These are phyloP conservation scores for Drosophila navojoa DNA, from an alignment of 1,140 invertebrate genomes.

Conservation along the genomic window DNA sequence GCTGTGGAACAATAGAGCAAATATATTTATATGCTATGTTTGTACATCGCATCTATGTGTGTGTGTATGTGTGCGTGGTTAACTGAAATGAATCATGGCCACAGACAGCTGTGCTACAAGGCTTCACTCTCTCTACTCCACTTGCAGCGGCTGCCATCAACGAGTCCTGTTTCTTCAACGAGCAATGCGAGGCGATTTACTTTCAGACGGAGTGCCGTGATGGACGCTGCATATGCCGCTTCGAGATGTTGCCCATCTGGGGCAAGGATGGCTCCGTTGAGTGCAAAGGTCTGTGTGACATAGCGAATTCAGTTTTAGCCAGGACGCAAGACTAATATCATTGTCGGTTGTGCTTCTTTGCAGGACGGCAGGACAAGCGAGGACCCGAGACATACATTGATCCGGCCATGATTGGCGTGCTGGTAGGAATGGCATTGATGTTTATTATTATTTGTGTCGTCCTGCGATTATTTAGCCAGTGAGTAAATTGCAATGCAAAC, in stretches of 20 bases:
- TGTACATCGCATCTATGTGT: constrained; percentile 9
- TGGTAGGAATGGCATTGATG: constrained; percentile 96
- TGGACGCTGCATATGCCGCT: constrained; percentile 89
- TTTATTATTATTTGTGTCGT: constrained; percentile 97
- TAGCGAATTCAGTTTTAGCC: constrained; percentile 6
- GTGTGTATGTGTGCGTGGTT: constrained; percentile 1
- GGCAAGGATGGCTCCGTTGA: constrained; percentile 88
- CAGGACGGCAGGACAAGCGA: constrained; percentile 74
- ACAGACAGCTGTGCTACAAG: constrained; percentile 24
- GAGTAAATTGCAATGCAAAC: constrained; percentile 85
- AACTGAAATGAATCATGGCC: constrained; percentile 28
- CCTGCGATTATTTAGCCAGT: constrained; percentile 96
- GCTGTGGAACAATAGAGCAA: constrained; percentile 40
- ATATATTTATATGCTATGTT: constrained; percentile 13
- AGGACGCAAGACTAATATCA: constrained; percentile 37
- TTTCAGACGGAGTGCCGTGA: constrained; percentile 91
- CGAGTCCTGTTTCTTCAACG: constrained; percentile 91
- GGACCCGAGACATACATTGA: constrained; percentile 87
- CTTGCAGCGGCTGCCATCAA: constrained; percentile 90
- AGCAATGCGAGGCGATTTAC: constrained; percentile 90
- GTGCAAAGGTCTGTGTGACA: constrained; percentile 87
- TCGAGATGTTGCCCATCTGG: constrained; percentile 89
- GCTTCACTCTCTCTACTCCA: constrained; percentile 13
- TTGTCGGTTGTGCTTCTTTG: constrained; percentile 43
- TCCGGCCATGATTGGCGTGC: constrained; percentile 94